Conservation (phyloP, 2,113 vertebrate genomes). For the Copsychus sechellarum region DNA sequence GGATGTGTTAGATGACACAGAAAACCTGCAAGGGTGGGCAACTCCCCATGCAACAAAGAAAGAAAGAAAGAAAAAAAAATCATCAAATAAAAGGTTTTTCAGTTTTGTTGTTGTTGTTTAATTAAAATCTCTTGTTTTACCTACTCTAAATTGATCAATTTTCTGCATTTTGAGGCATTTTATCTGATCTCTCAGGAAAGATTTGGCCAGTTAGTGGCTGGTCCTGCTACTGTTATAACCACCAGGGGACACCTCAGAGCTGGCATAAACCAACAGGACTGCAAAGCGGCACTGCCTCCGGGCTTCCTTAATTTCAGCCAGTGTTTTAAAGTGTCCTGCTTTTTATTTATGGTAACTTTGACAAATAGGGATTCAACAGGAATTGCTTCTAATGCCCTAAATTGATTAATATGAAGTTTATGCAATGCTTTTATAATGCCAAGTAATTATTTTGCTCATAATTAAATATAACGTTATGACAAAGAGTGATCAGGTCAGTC, state of each 20-base stretch:
- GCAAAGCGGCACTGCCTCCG: neutral
- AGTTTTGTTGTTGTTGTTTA: neutral
- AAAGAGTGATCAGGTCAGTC: neutral
- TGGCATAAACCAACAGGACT: neutral
- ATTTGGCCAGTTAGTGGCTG: neutral
- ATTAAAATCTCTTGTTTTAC: neutral
- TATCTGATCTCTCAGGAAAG: neutral
- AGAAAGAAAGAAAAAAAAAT: neutral
- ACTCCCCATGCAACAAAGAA: neutral
- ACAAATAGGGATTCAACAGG: neutral
- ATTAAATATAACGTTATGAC: neutral
- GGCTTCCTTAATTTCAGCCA: neutral
- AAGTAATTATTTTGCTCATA: neutral
- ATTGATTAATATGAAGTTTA: neutral
- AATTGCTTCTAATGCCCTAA: neutral
- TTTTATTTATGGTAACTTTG: neutral
- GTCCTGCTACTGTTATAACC: neutral
- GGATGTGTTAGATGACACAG: neutral
- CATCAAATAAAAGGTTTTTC: neutral
- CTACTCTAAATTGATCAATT: neutral
- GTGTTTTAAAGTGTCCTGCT: neutral
- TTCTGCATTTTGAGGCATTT: neutral
- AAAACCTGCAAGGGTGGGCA: neutral
- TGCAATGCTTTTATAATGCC: neutral
- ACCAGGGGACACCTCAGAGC: conserved; percentile 22